A percentile compares a stretch with the other conserved stretches of the same genome.
Conservation (phyloP, 2,888 invertebrate species). For the Macaria liturata region DNA sequence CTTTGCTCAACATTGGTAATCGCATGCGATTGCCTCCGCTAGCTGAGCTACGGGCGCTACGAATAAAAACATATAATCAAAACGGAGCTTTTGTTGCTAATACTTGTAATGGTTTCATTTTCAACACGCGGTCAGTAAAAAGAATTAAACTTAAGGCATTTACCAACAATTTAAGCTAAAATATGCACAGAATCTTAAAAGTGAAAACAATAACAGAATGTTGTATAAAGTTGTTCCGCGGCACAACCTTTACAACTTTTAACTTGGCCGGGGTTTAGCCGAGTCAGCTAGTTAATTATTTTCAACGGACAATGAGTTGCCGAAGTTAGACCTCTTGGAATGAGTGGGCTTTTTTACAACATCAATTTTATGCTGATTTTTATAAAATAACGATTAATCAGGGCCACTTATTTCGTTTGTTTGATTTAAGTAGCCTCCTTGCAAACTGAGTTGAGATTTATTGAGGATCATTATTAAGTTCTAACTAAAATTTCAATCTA, state of each 20-base stretch:
- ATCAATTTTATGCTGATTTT: slow-evolving; percentile 43
- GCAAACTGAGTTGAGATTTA: slow-evolving; percentile 6
- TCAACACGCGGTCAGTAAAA: slow-evolving; percentile 3
- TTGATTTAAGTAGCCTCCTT: slow-evolving; percentile 13
- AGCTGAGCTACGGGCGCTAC: too few relatives aligned
- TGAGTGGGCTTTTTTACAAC: slow-evolving; percentile 54
- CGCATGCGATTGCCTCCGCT: too few relatives aligned
- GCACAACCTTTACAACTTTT: slow-evolving; percentile 51
- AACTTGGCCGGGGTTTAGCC: slow-evolving; percentile 56
- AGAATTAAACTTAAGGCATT: slow-evolving; percentile 4
- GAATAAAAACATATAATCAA: too few relatives aligned
- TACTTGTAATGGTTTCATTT: neutral
- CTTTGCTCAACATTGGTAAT: too few relatives aligned
- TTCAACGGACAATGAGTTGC: slow-evolving; percentile 72
- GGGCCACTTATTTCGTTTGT: slow-evolving; percentile 20
- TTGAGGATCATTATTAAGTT: slow-evolving; percentile 4
- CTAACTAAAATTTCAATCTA: neutral
- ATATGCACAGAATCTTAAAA: slow-evolving; percentile 28
- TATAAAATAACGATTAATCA: slow-evolving; percentile 30
- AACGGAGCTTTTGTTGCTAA: too few relatives aligned
- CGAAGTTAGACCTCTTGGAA: slow-evolving; percentile 59
- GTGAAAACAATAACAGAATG: slow-evolving; percentile 42
- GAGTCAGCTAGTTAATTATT: slow-evolving; percentile 79
- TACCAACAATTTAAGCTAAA: slow-evolving; percentile 34
- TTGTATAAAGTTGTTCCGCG: slow-evolving; percentile 38